phyloP scores from a whole-genome alignment of 2,888 invertebrate species.

The Candidula unifasciata region DNA sequence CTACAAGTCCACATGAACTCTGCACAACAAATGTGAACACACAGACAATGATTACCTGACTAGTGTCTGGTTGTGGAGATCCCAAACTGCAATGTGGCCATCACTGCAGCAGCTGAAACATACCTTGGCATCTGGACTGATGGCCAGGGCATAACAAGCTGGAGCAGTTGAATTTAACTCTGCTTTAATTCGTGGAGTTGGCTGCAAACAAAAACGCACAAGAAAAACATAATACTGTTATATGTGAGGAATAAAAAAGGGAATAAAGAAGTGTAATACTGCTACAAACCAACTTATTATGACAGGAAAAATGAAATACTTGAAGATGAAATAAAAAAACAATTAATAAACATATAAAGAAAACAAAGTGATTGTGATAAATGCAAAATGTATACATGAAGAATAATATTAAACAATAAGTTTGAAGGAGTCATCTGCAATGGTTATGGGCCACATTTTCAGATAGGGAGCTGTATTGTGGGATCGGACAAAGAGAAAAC shows the following conservation, averaged over 20 bases:
- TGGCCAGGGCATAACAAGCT: conserved; percentile 97
- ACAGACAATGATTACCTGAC: conserved; percentile 81
- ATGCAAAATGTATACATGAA: no score
- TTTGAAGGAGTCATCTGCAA: no score
- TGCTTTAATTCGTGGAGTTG: conserved; percentile 93
- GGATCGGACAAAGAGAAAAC: no score
- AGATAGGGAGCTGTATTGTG: no score
- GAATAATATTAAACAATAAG: no score
- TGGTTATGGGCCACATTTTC: no score
- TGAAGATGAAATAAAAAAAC: not conserved
- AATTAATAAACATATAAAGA: not conserved
- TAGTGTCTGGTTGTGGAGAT: conserved; percentile 93
- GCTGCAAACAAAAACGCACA: conserved; percentile 75
- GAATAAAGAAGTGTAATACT: no score
- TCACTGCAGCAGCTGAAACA: conserved; percentile 99
- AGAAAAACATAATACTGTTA: not conserved
- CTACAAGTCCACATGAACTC: no score
- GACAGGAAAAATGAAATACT: no score
- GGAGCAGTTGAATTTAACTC: conserved; percentile 95
- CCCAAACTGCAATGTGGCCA: conserved; percentile 98
- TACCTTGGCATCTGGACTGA: conserved; percentile 95
- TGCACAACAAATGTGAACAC: no score
- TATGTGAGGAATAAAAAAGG: no score
- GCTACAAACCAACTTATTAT: no score
- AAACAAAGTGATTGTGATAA: not conserved